Conservation (phyloP, 2,113 vertebrate species). For the Oostethus manadensis region DNA sequence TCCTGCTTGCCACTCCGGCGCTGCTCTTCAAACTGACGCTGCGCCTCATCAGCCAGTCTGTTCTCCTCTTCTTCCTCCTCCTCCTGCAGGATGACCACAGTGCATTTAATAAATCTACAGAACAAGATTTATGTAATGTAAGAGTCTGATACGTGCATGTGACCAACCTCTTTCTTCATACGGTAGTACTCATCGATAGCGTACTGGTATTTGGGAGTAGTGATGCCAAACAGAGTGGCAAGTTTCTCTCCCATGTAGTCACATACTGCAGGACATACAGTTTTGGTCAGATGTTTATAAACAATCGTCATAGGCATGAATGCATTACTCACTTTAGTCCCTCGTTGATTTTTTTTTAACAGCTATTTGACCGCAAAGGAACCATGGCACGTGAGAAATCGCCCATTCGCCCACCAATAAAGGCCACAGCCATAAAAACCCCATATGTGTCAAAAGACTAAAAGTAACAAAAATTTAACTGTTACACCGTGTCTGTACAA, state of each 20-base stretch:
- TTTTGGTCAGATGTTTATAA: no score
- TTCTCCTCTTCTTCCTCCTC: slow-evolving; percentile 95
- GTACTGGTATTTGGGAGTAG: slow-evolving; percentile 96
- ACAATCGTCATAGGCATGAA: no score
- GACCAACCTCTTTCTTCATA: slow-evolving; percentile 91
- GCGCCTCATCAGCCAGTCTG: slow-evolving; percentile 84
- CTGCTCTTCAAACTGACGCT: slow-evolving; percentile 76
- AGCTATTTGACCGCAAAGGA: no score
- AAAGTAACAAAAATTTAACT: no score
- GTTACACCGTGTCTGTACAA: no score
- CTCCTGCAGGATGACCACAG: slow-evolving; percentile 68
- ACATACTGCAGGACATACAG: slow-evolving; percentile 76
- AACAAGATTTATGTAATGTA: no score
- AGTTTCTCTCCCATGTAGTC: slow-evolving; percentile 96
- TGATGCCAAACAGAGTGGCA: slow-evolving; percentile 91
- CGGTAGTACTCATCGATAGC: slow-evolving; percentile 98
- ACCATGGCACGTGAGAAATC: no score
- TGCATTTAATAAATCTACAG: not conserved
- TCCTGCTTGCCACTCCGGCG: slow-evolving; percentile 65
- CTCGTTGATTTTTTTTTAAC: no score
- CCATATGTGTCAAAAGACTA: no score
- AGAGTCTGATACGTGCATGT: not conserved
- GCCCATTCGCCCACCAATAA: no score
- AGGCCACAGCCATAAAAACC: no score
- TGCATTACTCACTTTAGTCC: no score